These are phyloP conservation scores for Callopanchax toddi DNA, from an alignment of 2,113 vertebrate species.

Conservation along the genomic window DNA sequence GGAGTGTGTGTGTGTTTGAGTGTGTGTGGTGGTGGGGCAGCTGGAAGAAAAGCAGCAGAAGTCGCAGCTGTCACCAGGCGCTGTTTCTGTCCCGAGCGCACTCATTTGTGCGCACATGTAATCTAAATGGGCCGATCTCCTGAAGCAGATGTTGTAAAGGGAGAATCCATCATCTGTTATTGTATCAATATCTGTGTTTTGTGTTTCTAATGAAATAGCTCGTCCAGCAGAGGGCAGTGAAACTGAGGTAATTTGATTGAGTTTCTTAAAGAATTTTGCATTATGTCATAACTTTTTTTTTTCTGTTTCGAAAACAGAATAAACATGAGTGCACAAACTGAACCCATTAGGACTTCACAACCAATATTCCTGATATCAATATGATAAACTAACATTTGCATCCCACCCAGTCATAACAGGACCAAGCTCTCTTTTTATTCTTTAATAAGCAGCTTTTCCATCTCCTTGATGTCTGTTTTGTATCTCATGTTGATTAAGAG, in stretches of 20 bases:
- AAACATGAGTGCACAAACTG: background rate
- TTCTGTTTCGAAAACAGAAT: background rate
- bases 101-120: constrained; percentile 4
- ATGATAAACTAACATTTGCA: too few species aligned
- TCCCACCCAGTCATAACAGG: too few species aligned
- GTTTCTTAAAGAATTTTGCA: background rate
- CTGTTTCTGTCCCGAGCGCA: constrained; percentile 33
- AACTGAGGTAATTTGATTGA: constrained; percentile 7
- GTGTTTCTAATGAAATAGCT: constrained; percentile 35
- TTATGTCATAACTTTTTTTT: background rate
- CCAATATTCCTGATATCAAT: too few species aligned
- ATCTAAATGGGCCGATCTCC: background rate
- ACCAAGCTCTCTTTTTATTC: background rate
- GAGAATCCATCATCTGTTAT: background rate
- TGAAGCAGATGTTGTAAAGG: background rate
- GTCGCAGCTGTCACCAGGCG: constrained; percentile 67
- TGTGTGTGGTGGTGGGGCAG: background rate
- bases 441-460: constrained; percentile 13
- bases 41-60: constrained; percentile 30
- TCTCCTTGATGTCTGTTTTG: constrained; percentile 50
- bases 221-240: constrained; percentile 71
- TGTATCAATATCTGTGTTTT: constrained; percentile 4
- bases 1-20: background rate
- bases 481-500: constrained; percentile 63
- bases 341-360: too few species aligned